These are phyloP conservation scores for Caenorhabditis latens DNA, from an alignment of 1,140 invertebrate species.

Conservation along the genomic window DNA sequence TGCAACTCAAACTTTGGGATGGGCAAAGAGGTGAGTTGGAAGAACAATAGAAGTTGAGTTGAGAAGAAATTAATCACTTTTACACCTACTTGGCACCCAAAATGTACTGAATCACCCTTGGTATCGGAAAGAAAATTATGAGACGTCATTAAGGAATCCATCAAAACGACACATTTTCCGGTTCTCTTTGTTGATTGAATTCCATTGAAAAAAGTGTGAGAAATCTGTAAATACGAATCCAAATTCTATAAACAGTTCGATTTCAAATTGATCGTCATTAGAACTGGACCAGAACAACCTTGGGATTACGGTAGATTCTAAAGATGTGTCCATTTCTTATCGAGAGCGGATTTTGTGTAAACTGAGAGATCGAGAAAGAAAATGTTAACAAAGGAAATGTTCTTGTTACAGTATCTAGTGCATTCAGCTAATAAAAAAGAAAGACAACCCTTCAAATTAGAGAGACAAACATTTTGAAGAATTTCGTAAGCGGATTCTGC, in stretches of 20 bases:
- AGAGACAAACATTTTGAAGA: neutral
- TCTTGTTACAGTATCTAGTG: neutral
- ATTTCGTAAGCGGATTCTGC: too few relatives aligned
- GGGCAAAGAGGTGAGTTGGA: too few relatives aligned
- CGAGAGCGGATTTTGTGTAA: slow-evolving; percentile 19
- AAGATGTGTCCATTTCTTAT: neutral
- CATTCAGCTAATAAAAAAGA: neutral
- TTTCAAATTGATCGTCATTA: neutral
- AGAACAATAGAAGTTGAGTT: neutral
- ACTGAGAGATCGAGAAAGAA: neutral
- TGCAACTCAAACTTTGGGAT: too few relatives aligned
- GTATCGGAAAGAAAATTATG: neutral
- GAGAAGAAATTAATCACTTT: neutral
- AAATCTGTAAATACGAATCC: neutral
- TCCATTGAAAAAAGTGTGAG: neutral
- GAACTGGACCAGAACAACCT: neutral
- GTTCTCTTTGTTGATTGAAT: neutral
- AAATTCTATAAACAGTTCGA: neutral
- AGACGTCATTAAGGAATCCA: neutral
- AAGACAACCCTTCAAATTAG: neutral
- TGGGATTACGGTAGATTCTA: neutral
- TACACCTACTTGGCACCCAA: neutral
- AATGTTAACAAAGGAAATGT: neutral
- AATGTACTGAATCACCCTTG: neutral
- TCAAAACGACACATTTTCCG: slow-evolving; percentile 12